A percentile compares a stretch with the other conserved stretches of the same genome.
These are phyloP conservation scores for Oeneis ivallda DNA, from an alignment of 2,888 invertebrate genomes.

Conservation along the genomic window DNA sequence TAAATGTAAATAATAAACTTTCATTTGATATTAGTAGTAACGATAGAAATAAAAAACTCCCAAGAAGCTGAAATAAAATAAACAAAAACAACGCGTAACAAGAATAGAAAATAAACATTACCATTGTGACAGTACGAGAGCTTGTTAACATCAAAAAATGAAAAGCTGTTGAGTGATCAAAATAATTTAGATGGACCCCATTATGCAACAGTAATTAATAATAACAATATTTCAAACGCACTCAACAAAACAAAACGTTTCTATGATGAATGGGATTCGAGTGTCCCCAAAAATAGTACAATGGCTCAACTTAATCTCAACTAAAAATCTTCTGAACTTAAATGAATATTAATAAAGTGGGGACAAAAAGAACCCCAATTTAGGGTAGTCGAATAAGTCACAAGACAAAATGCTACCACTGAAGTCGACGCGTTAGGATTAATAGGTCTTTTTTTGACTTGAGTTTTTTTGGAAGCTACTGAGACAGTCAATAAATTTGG, in stretches of 20 bases:
- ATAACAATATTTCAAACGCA: conserved; percentile 58
- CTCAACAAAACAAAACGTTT: conserved; percentile 56
- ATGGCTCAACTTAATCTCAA: conserved; percentile 60
- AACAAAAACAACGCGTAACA: conserved; percentile 9
- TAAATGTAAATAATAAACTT: neutral
- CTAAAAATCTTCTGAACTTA: conserved; percentile 63
- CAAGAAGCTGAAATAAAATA: conserved; percentile 1
- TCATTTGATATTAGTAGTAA: neutral
- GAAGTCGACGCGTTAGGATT: conserved; percentile 63
- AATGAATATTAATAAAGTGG: conserved; percentile 58
- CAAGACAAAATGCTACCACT: conserved; percentile 60
- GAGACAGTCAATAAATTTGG: conserved; percentile 71
- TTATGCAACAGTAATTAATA: conserved; percentile 53
- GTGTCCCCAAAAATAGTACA: conserved; percentile 64
- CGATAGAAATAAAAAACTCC: neutral
- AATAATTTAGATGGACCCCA: conserved; percentile 35
- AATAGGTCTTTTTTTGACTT: conserved; percentile 58
- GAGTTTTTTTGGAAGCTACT: conserved; percentile 42
- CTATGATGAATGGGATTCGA: conserved; percentile 56
- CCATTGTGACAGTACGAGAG: conserved; percentile 31
- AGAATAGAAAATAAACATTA: conserved; percentile 11
- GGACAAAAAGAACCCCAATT: conserved; percentile 58
- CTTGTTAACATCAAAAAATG: conserved; percentile 31
- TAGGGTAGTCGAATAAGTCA: conserved; percentile 53
- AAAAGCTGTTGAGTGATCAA: conserved; percentile 39